Evolutionary conservation across 2,888 invertebrate species (phyloP).

Genomic region (Willowsia nigromaculata): DNA sequence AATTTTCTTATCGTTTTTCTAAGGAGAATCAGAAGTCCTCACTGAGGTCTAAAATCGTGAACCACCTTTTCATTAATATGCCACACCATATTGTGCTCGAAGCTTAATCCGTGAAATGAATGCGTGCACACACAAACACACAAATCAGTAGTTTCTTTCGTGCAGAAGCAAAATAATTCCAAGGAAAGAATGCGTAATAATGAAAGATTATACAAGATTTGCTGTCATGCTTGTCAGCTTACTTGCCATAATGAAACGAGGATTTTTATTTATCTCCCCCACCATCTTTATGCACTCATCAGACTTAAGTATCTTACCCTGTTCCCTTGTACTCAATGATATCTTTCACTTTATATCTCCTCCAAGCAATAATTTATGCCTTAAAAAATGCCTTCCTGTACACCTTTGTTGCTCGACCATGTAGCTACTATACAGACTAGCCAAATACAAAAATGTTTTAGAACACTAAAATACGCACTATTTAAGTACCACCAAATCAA

Average conservation of each 20-base stretch:
- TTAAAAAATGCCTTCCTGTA: not conserved
- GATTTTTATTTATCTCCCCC: not conserved
- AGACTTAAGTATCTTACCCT: not conserved
- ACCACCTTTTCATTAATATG: not conserved
- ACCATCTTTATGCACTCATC: not conserved
- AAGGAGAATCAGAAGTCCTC: not conserved
- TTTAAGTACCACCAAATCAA: not conserved
- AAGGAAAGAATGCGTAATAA: slow-evolving; percentile 22
- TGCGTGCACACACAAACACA: not conserved
- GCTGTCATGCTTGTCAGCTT: not conserved
- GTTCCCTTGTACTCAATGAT: not conserved
- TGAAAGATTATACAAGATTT: slow-evolving; percentile 17
- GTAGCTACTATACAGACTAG: not conserved
- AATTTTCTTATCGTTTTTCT: not conserved
- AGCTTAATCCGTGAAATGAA: slow-evolving; percentile 42
- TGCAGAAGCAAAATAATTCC: not conserved
- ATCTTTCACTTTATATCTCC: not conserved
- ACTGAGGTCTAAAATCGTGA: not conserved
- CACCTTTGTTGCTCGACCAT: not conserved
- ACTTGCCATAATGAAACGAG: not conserved
- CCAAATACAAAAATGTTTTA: not conserved
- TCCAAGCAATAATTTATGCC: not conserved
- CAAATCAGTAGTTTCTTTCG: not conserved
- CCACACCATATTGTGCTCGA: not conserved
- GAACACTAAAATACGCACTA: not conserved